A percentile compares a stretch with the other conserved stretches of the same genome.
phyloP scores from a whole-genome alignment of 2,113 vertebrate genomes.

The Indri indri region DNA sequence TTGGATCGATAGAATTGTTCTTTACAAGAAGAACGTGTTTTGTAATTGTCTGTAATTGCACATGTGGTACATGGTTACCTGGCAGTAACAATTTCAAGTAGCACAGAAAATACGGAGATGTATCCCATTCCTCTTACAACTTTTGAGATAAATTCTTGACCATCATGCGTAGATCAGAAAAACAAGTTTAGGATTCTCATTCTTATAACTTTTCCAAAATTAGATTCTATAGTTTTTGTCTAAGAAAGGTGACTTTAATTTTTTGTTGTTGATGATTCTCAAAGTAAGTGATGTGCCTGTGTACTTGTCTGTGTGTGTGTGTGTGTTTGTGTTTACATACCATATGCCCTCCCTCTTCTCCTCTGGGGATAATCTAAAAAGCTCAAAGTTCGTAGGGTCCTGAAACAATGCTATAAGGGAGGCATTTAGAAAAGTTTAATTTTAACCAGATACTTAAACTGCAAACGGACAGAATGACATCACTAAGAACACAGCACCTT shows the following conservation, averaged over 20 bases:
- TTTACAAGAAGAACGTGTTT: neutral
- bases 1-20: neutral
- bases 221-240: neutral
- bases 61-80: neutral
- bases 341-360: neutral
- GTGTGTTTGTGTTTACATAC: neutral
- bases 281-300: neutral
- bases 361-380: neutral
- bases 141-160: constrained; percentile 6
- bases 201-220: neutral
- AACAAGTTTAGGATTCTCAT: neutral
- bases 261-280: neutral
- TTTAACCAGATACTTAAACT: constrained; percentile 63
- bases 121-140: neutral
- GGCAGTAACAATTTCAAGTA: neutral
- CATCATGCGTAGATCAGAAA: neutral
- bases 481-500: neutral
- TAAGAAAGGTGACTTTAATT: neutral
- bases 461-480: constrained; percentile 41
- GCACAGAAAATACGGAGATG: neutral
- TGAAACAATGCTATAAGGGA: neutral
- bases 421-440: constrained; percentile 46
- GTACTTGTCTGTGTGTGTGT: neutral
- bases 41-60: neutral
- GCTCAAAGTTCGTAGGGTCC: neutral